phyloP scores from a whole-genome alignment of 1,140 invertebrate genomes.

The Drosophila navojoa region DNA sequence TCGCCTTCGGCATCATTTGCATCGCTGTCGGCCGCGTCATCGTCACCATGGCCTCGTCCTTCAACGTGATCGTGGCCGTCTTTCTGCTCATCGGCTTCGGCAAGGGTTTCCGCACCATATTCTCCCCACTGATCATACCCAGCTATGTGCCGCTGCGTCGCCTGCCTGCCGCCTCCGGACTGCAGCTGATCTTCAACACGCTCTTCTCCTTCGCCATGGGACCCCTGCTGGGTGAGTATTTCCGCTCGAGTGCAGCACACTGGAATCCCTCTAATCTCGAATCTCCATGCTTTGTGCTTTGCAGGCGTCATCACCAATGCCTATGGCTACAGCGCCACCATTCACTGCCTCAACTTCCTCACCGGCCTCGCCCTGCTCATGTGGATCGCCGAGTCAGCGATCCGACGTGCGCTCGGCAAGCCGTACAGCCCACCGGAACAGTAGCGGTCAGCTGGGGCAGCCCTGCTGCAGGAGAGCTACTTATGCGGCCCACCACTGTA shows the following conservation, averaged over 20 bases:
- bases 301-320: conserved; percentile 63
- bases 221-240: conserved; percentile 86
- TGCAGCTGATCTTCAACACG: conserved; percentile 88
- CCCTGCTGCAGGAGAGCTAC: conserved; percentile 22
- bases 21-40: conserved; percentile 86
- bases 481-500: conserved; percentile 15
- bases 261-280: background rate
- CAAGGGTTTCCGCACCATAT: conserved; percentile 89
- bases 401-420: conserved; percentile 51
- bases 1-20: conserved; percentile 87
- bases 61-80: conserved; percentile 57
- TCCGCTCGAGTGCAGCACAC: background rate
- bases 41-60: conserved; percentile 64
- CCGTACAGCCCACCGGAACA: conserved; percentile 51
- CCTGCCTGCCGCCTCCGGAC: conserved; percentile 87
- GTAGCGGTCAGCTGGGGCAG: conserved; percentile 2
- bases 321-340: conserved; percentile 65
- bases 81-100: conserved; percentile 86
- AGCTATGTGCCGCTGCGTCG: conserved; percentile 87
- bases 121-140: conserved; percentile 88
- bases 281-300: background rate
- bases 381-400: conserved; percentile 60
- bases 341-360: conserved; percentile 65
- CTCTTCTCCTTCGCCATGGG: conserved; percentile 86
- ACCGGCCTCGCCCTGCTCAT: conserved; percentile 60